These are phyloP conservation scores for Mesaphorura yosii DNA, from an alignment of 1,140 invertebrate species.

Conservation along the genomic window DNA sequence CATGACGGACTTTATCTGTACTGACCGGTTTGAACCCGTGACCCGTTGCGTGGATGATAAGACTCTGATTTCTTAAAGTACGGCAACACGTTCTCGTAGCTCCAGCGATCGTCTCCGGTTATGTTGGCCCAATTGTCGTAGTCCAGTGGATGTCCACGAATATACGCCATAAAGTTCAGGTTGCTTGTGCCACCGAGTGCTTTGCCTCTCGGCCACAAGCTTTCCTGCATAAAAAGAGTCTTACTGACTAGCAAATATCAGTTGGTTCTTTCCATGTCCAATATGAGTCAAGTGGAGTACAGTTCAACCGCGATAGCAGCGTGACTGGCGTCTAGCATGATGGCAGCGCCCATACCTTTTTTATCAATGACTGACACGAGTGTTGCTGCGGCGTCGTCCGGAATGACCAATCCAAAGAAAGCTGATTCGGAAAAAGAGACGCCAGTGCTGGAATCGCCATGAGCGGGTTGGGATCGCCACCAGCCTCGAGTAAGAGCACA, in stretches of 20 bases:
- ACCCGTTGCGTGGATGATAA: too few relatives aligned
- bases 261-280: too few relatives aligned
- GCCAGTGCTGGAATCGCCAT: slow-evolving; percentile 18
- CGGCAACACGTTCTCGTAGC: slow-evolving; percentile 40
- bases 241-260: neutral
- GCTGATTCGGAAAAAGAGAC: slow-evolving; percentile 17
- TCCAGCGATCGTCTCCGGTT: slow-evolving; percentile 37
- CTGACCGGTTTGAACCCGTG: too few relatives aligned
- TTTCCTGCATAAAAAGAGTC: slow-evolving; percentile 8
- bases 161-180: slow-evolving; percentile 28
- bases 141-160: slow-evolving; percentile 27
- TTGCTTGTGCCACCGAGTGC: slow-evolving; percentile 17
- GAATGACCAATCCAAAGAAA: slow-evolving; percentile 24
- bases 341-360: slow-evolving; percentile 14
- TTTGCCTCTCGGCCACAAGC: slow-evolving; percentile 25
- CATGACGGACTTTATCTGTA: neutral
- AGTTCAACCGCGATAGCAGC: neutral
- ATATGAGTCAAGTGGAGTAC: neutral
- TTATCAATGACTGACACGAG: slow-evolving; percentile 22
- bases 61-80: slow-evolving; percentile 39
- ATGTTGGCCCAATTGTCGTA: slow-evolving; percentile 29
- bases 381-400: slow-evolving; percentile 23
- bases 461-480: slow-evolving; percentile 25
- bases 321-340: neutral
- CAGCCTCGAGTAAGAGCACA: slow-evolving; percentile 26